phyloP scores from a whole-genome alignment of 2,797 vertebrate genomes.

The Falco novaeseelandiae region DNA sequence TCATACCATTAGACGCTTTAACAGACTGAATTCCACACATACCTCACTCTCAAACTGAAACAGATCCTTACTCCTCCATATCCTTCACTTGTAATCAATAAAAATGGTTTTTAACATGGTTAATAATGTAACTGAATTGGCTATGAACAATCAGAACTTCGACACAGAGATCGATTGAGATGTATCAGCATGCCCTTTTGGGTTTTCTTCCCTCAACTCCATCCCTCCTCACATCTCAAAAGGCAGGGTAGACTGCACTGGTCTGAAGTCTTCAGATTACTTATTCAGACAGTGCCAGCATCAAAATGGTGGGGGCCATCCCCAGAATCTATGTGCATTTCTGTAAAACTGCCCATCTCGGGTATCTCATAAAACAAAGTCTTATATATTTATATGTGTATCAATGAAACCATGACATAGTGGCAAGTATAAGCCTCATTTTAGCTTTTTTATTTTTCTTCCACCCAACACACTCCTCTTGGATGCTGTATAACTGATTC shows the following conservation, averaged over 20 bases:
- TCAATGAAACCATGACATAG: not conserved
- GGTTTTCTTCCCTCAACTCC: not conserved
- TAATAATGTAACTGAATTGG: not conserved
- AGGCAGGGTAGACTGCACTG: not conserved
- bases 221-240: not conserved
- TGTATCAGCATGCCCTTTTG: not conserved
- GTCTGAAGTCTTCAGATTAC: not conserved
- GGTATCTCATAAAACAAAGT: not conserved
- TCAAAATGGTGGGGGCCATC: not conserved
- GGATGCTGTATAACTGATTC: not conserved
- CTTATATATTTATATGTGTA: not conserved
- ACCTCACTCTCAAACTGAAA: not conserved
- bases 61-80: not conserved
- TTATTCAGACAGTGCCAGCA: not conserved
- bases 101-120: not conserved
- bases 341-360: not conserved
- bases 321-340: not conserved
- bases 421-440: not conserved
- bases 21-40: not conserved
- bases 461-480: not conserved
- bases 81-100: not conserved
- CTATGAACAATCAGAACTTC: not conserved
- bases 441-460: not conserved
- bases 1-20: not conserved
- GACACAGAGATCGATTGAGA: not conserved